Conservation (phyloP, 2,888 invertebrate species). For the Epistrophella euchroma region DNA sequence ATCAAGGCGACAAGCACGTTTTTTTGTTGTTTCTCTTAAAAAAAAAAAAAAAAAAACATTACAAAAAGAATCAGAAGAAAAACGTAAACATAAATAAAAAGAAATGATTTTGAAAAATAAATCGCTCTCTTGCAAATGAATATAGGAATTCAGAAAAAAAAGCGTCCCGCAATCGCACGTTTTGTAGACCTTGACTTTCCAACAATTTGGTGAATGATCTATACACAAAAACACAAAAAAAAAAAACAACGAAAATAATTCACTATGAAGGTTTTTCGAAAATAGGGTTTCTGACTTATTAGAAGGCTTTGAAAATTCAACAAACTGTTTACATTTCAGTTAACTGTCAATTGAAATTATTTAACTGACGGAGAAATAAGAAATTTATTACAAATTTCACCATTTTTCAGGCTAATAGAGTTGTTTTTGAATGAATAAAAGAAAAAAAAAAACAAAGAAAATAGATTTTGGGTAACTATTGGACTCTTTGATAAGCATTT, state of each 20-base stretch:
- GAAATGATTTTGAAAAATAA: slow-evolving; percentile 21
- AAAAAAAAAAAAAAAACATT: not conserved
- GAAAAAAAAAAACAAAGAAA: not conserved
- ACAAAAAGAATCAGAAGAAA: not conserved
- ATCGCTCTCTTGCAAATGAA: not conserved
- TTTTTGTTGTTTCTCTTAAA: not conserved
- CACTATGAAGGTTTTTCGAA: not conserved
- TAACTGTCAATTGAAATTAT: not conserved
- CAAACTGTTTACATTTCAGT: not conserved
- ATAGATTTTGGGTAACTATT: not conserved
- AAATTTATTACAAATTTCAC: not conserved
- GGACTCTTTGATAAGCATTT: too few relatives aligned
- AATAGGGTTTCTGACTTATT: slow-evolving; percentile 1
- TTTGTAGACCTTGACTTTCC: slow-evolving; percentile 35
- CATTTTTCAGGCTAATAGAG: not conserved
- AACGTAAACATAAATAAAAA: slow-evolving; percentile 45
- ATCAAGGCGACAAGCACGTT: slow-evolving; percentile 22
- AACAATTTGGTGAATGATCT: not conserved
- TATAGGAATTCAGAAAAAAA: slow-evolving; percentile 17
- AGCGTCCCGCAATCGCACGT: slow-evolving; percentile 32
- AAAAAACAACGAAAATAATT: not conserved
- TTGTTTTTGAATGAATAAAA: not conserved
- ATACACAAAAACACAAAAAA: not conserved
- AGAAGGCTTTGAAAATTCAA: not conserved
- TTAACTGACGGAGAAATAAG: not conserved